Conservation (phyloP, 1,140 invertebrate genomes). For the Helicoverpa zea region DNA sequence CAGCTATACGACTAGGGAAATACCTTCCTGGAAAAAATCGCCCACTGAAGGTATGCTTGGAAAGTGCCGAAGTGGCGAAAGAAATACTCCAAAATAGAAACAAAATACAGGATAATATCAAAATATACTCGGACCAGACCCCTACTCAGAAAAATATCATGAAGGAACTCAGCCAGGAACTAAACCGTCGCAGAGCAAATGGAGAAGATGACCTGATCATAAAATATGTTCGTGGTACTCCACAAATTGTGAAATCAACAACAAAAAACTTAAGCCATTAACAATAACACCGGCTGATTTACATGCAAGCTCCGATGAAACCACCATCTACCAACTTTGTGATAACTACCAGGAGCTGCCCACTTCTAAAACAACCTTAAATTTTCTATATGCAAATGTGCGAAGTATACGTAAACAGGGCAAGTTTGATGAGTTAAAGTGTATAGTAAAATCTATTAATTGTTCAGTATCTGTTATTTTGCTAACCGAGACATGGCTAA, state of each 20-base stretch:
- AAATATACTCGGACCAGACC: neutral
- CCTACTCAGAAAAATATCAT: neutral
- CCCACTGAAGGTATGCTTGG: neutral
- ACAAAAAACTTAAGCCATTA: neutral
- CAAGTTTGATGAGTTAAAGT: neutral
- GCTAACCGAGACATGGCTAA: neutral
- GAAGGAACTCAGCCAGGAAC: neutral
- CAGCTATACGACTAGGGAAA: neutral
- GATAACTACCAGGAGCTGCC: neutral
- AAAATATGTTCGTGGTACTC: neutral
- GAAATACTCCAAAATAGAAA: neutral
- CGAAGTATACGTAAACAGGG: neutral
- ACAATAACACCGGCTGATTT: neutral
- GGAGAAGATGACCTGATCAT: neutral
- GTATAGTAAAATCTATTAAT: neutral
- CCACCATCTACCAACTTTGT: neutral
- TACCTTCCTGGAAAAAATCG: neutral
- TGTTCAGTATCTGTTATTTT: neutral
- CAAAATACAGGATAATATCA: neutral
- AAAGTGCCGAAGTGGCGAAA: neutral
- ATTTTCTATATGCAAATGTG: neutral
- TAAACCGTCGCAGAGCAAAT: neutral
- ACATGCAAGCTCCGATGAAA: neutral
- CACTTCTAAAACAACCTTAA: neutral
- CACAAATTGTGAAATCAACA: neutral